A percentile compares a stretch with the other conserved stretches of the same genome.
Conservation (phyloP, 1,140 invertebrate genomes). For the Vollenhovia emeryi region DNA sequence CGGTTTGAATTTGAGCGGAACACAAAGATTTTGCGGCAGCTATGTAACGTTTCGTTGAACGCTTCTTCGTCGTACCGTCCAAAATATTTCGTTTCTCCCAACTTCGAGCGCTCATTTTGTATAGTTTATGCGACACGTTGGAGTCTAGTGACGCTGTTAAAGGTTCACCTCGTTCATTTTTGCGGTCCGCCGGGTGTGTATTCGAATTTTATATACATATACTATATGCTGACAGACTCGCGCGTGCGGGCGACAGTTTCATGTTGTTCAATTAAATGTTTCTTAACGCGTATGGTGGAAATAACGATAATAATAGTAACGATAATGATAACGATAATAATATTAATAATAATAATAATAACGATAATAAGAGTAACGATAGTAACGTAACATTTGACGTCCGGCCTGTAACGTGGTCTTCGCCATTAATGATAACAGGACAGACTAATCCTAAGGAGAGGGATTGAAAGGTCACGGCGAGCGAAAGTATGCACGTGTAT, state of each 20-base stretch:
- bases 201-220: conserved; percentile 74
- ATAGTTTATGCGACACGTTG: conserved; percentile 81
- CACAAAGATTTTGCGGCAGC: conserved; percentile 66
- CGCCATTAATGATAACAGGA: conserved; percentile 55
- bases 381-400: conserved; percentile 63
- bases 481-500: conserved; percentile 51
- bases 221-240: conserved; percentile 67
- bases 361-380: conserved; percentile 17
- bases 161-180: conserved; percentile 76
- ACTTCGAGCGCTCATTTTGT: conserved; percentile 78
- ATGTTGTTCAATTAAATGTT: conserved; percentile 75
- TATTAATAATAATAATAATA: conserved; percentile 50
- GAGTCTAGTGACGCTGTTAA: conserved; percentile 77
- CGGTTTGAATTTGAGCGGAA: conserved; percentile 67
- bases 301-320: conserved; percentile 25
- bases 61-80: conserved; percentile 81
- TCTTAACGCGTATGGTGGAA: conserved; percentile 67
- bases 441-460: conserved; percentile 37
- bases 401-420: conserved; percentile 69
- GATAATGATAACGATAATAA: conserved; percentile 48
- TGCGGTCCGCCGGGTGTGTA: conserved; percentile 71
- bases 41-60: conserved; percentile 71
- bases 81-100: conserved; percentile 78
- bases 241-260: conserved; percentile 63
- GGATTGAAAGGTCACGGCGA: conserved; percentile 1